Percentiles rank a stretch among this genome's conserved stretches.
These are phyloP conservation scores for Chrysina gloriosa DNA, from an alignment of 2,888 invertebrate genomes.

Conservation along the genomic window DNA sequence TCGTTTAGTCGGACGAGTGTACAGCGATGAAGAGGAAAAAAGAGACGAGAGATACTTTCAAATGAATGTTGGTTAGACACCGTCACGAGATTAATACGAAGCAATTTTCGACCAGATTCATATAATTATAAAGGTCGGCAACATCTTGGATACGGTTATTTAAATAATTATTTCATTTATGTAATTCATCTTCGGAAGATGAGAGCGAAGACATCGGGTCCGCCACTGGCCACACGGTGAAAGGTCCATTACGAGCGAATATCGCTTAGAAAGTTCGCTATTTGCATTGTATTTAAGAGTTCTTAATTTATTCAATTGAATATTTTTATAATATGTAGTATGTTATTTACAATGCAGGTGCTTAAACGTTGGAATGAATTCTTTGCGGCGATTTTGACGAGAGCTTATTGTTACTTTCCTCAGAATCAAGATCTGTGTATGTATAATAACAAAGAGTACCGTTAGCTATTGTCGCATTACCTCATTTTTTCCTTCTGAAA, in stretches of 20 bases:
- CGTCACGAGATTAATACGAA: slow-evolving; percentile 32
- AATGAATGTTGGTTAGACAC: slow-evolving; percentile 26
- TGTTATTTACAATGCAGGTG: background rate
- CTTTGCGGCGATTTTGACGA: background rate
- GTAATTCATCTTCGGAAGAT: slow-evolving; percentile 39
- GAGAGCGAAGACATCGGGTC: slow-evolving; percentile 19
- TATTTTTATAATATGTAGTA: background rate
- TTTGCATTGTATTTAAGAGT: background rate
- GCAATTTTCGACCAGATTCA: slow-evolving; percentile 36
- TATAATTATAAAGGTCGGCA: slow-evolving; percentile 36
- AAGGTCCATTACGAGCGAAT: slow-evolving; percentile 25
- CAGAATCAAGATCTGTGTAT: background rate
- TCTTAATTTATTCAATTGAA: slow-evolving; percentile 26
- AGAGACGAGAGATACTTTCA: slow-evolving; percentile 20
- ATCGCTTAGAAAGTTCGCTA: slow-evolving; percentile 29
- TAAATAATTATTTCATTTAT: slow-evolving; percentile 41
- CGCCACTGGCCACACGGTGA: slow-evolving; percentile 26
- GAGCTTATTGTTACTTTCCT: background rate
- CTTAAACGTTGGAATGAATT: background rate
- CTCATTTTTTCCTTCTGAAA: too few relatives aligned
- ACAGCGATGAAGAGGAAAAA: slow-evolving; percentile 8
- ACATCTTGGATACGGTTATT: slow-evolving; percentile 37
- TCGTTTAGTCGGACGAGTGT: slow-evolving; percentile 14
- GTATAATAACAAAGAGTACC: background rate
- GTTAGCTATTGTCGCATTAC: background rate